Evolutionary conservation across 2,888 invertebrate species (phyloP), one percentile per base, ranked within the genome.

Genomic region (Lepidocyrtinus sp.): DNA sequence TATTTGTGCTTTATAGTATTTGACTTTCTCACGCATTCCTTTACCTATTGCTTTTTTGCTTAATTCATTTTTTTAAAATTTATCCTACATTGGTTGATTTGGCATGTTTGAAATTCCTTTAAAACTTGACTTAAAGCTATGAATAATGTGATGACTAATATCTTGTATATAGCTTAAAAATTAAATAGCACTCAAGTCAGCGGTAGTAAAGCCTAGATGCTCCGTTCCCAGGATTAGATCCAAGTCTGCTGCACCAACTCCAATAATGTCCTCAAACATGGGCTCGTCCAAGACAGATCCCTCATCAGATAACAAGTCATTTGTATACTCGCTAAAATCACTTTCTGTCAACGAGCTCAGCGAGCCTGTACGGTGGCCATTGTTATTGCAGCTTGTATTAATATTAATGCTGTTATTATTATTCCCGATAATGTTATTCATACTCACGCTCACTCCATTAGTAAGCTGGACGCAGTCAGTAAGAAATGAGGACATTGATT

Each of bases 191-290:
- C 87, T 87, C 64, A 87, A 83, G 70, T 87, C 87, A 27, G 87
- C 83, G 36, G 84, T 84, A 36, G 84, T 84, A 79, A 88, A 87
- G 21, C 87, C 87, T 46, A 92, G 87, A 45, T 91, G 91, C 83
- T 92, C 92, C 3, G 91, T 91, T 85, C 92, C 92, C 77, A 92
- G 87, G 45, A 91, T 88, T 24, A 91, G 88, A 84, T 90, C 90
- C 82, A 85, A 89, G 67, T 84, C 90, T 5, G 82, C 83, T 9
- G 81, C 83, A 24, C 85, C 85, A 50, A 87, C 83, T 15, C 83
- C 84, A 67, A 85, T 87, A 55, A 87, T 85, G 63, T 87, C 87
- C 63, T 88, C 88, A 79, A 88, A 88, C 82, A 87, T 87, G 63
- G 87, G 87, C 76, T 88, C 88, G 78, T 87, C 87, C 65, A 88